A percentile compares a stretch with the other conserved stretches of the same genome.
Evolutionary conservation across 2,113 vertebrate genomes (phyloP).

Genomic region (Ariopsis seemanni): DNA sequence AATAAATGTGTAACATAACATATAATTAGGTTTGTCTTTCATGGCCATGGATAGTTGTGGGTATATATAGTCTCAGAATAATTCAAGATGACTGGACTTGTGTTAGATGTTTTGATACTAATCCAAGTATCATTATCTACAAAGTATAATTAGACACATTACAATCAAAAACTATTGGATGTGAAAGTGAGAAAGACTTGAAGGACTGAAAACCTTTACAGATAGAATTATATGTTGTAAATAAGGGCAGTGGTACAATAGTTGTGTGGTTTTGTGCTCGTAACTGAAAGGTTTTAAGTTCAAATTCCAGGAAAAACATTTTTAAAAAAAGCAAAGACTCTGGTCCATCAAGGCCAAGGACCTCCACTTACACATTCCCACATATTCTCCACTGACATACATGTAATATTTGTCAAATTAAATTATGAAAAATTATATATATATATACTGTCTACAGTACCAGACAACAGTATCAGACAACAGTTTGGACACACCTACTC

Average conservation of each 20-base stretch:
- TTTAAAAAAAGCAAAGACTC: neutral
- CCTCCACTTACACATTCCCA: slow-evolving; percentile 14
- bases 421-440: neutral
- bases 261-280: too few relatives aligned
- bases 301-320: neutral
- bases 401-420: slow-evolving; percentile 21
- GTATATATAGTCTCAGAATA: neutral
- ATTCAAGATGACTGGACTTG: neutral
- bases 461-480: too few relatives aligned
- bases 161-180: neutral
- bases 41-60: neutral
- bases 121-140: neutral
- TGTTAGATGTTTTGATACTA: neutral
- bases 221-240: neutral
- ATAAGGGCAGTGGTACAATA: neutral
- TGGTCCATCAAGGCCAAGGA: slow-evolving; percentile 37
- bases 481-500: too few relatives aligned
- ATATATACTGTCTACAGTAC: too few relatives aligned
- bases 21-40: slow-evolving; percentile 17
- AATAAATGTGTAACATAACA: slow-evolving; percentile 24
- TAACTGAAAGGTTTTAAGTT: neutral
- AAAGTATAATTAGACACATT: neutral
- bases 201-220: neutral
- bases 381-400: slow-evolving; percentile 29
- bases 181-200: neutral